Evolutionary conservation across 2,888 invertebrate species (phyloP), one percentile per base, ranked within the genome.

Genomic region (Clunio marinus): DNA sequence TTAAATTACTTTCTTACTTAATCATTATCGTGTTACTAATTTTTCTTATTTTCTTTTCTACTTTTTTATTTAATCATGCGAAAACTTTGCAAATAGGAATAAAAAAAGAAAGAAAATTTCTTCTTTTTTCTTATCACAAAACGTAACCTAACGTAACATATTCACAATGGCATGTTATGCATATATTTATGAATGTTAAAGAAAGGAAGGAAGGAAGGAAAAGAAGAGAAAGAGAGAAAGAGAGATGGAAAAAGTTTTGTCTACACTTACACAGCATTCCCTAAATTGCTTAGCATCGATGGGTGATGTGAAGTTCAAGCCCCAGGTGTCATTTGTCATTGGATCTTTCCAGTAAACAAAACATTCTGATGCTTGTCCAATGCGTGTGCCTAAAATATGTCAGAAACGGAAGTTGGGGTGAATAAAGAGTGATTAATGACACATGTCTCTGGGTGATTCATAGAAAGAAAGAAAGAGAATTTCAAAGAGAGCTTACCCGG

Each of bases 331-430:
- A 80, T 92, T 93, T 75, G 93, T 93, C 88, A 93, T 91, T 60
- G 94, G 91, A 81, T 97, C 97, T 79, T 95, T 94, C 97, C 97
- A 97, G 80, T 97, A 97, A 69, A 97, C 93, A 81, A 98, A 98
- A 81, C 97, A 96, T 83, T 97, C 97, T 41, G 96, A 96, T 46
- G 96, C 96, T 81, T 96, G 96, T 22, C 96, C 96, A 77, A 98
- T 93, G 73, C 96, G 87, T 68, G 96, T 97, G 69, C 96, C 96
- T 95, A 78, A 25, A 80, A 72, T 59, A 72, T 70, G 68, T 25
- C 4, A 69, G 55, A 60, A 45, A 62, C 8, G 2, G 32, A 35
- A 35, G 1, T 32, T 32, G 35, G 35, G n/a, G 15, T 2, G 41
- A 15, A n/a, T 5, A 63, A 17, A 13, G 4, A 41, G 7, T 63